Conservation (phyloP, 2,888 invertebrate genomes). For the Amphiduros pacificus region DNA sequence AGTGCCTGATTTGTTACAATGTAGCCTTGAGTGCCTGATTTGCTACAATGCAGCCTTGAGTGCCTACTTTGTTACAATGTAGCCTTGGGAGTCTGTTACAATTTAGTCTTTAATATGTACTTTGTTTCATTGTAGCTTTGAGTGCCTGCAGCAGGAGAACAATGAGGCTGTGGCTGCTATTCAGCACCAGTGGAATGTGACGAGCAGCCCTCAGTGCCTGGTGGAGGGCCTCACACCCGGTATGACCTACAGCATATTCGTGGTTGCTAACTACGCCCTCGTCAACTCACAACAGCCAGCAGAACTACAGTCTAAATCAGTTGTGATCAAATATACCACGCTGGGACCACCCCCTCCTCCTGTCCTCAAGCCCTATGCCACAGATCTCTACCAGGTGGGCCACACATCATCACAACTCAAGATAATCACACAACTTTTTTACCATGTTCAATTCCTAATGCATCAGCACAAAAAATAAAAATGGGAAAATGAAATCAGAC, state of each 20-base stretch:
- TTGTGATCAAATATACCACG: conserved; percentile 53
- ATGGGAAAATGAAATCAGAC: too few species aligned
- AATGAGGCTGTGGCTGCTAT: conserved; percentile 45
- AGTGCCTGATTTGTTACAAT: too few species aligned
- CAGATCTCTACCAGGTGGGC: conserved; percentile 50
- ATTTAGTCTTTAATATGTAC: too few species aligned
- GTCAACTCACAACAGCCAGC: conserved; percentile 45
- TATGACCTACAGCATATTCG: conserved; percentile 51
- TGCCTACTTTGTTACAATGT: too few species aligned
- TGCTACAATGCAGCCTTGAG: too few species aligned
- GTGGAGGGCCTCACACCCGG: conserved; percentile 52
- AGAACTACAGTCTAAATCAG: conserved; percentile 55
- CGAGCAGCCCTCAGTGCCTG: conserved; percentile 38
- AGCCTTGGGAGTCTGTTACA: too few species aligned
- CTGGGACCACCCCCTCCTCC: conserved; percentile 54
- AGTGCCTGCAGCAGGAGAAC: conserved; percentile 52
- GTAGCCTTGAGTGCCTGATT: too few species aligned
- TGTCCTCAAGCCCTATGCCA: conserved; percentile 40
- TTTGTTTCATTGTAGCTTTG: conserved; percentile 46
- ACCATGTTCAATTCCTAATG: too few species aligned
- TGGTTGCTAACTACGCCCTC: conserved; percentile 55
- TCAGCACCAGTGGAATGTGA: conserved; percentile 57
- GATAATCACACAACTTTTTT: too few species aligned
- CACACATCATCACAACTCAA: too few species aligned
- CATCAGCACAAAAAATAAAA: too few species aligned